Base-by-base conservation (phyloP, 2,888 invertebrate species). In the Iselma pallidipennis region DNA sequence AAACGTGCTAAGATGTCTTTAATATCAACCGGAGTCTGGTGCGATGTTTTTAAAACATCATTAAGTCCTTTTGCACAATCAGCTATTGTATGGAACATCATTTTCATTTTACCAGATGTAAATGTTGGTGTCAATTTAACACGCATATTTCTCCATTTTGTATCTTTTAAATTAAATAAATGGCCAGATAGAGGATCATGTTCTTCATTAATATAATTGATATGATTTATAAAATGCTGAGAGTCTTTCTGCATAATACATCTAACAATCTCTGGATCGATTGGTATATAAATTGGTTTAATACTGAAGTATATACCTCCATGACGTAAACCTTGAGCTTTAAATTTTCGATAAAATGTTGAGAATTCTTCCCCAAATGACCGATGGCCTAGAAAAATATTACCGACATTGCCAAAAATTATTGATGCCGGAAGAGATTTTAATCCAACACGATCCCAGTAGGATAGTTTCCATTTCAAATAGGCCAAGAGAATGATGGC, bases 1-100 rank as follows among this genome's bases (percentile, higher is more conserved):
- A 78, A 85, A 6, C 84, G 83, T 2, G 84, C 84, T 63, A 84
- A 82, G 28, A 85, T 79, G 37, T 86, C 84, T 7, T 84, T 76
- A 19, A 75, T 68, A 50, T 78, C 73, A 5, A 78, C 53, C 4
- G 67, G 52, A 25, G 21, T 6, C 65, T 52, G 21, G 69, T 55
- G n/a, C 60, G 74, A 49, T 51, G 75, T 42, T 21, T 81, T 77
- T 7, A 85, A 80, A 51, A 85, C 82, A 2, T 78, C 71, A 12
- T 83, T 73, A 29, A 88, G 79, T 55, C 84, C 82, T 6, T 83
- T 66, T 58, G 56, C 31, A 45, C 60, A 79, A 64, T 33, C 72
- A 59, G 6, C 68, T 51, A 1, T 59, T 6, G 76, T 70, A 4
- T 63, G 63, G 57, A 78, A 77, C 80, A 81, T 80, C 59, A 71